Conservation (phyloP, 2,113 vertebrate genomes). For the Corythaixoides concolor region DNA sequence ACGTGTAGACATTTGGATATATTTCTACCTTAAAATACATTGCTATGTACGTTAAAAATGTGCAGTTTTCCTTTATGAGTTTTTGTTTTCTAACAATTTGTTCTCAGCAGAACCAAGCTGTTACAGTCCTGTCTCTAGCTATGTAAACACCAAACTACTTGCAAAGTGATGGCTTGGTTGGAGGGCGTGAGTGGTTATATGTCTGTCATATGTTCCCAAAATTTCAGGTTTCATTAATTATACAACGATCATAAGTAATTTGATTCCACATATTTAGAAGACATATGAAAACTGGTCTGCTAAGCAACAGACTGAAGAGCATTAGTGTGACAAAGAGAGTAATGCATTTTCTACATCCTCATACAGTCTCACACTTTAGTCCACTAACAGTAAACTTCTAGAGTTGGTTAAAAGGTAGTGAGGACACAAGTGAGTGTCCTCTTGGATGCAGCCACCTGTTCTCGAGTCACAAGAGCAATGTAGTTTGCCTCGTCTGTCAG, state of each 20-base stretch:
- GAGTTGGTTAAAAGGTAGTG: not conserved
- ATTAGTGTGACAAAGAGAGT: not conserved
- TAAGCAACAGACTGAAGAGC: not conserved
- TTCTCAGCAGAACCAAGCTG: not conserved
- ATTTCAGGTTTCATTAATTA: not conserved
- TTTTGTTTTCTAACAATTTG: not conserved
- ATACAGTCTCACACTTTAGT: not conserved
- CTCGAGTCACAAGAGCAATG: not conserved
- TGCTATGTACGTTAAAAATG: not conserved
- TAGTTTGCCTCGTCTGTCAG: not conserved
- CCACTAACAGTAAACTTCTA: not conserved
- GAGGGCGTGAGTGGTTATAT: not conserved
- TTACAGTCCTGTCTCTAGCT: not conserved
- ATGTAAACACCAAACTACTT: not conserved
- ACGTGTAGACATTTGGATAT: not conserved
- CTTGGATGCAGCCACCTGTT: not conserved
- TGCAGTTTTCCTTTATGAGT: not conserved
- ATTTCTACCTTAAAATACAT: not conserved
- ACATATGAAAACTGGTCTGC: not conserved
- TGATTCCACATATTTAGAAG: not conserved
- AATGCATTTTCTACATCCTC: not conserved
- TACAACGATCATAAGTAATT: not conserved
- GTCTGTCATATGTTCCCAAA: not conserved
- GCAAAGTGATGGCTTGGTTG: not conserved
- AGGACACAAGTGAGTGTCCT: not conserved